Evolutionary conservation across 2,113 vertebrate genomes (phyloP).

Genomic region (Antechinus stuartii): DNA sequence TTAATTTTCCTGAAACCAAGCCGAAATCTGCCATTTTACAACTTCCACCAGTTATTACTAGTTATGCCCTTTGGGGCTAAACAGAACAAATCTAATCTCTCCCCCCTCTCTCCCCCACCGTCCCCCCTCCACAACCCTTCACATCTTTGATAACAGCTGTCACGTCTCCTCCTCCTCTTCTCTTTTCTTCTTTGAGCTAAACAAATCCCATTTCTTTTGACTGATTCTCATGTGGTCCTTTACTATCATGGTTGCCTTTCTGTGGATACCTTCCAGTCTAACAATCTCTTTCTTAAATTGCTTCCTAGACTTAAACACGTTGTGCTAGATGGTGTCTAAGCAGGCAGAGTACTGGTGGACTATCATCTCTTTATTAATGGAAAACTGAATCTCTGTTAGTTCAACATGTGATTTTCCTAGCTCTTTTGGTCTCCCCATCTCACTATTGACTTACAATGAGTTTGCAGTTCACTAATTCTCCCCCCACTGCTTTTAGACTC

Average conservation of each 20-base stretch:
- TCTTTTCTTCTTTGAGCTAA: neutral
- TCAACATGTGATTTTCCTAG: neutral
- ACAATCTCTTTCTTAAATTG: neutral
- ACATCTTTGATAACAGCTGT: neutral
- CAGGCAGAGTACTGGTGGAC: neutral
- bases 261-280: neutral
- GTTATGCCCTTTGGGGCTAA: neutral
- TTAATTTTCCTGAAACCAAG: neutral
- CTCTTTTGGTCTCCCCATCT: neutral
- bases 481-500: neutral
- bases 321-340: neutral
- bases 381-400: neutral
- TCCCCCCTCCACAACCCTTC: neutral
- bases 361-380: neutral
- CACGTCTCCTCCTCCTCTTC: neutral
- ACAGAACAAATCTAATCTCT: neutral
- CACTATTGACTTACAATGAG: neutral
- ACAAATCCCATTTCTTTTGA: neutral
- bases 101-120: no score
- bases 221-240: neutral
- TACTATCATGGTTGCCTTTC: neutral
- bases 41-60: neutral
- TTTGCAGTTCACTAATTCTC: neutral
- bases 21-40: neutral
- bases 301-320: neutral